Base-by-base conservation (phyloP, 2,888 invertebrate genomes). In the Oscheius sp. region DNA sequence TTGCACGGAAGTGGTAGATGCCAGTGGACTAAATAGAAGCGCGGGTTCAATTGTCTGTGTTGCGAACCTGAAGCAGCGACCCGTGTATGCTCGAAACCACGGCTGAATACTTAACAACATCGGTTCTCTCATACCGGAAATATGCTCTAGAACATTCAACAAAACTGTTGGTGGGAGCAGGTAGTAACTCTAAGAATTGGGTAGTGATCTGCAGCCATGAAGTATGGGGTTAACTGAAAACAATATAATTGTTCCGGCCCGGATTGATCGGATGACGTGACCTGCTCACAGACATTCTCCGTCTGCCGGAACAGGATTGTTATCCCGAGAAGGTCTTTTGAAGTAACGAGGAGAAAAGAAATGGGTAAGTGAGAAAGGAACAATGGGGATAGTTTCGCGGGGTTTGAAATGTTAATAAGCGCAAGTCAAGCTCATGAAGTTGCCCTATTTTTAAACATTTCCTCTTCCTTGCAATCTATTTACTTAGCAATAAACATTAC, bases 181-280 rank as follows among this genome's bases (percentile, higher is more conserved):
- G 17, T 33, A 14, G 54, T 5, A 54, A 33, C 33, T n/a, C 14
- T 28, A 14, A 47, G 22, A 50, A 26, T 6, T 26, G 33, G 12
- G 22, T 20, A 20, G 47, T 22, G 47, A 47, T 17, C 24, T 20
- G 24, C 22, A 47, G 22, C 20, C 6, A 44, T 14, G 45, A 20
- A 44, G 5, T 24, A 47, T 14, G 24, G 28, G 28, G 14, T 9
- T 59, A 59, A 41, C 41, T 59, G 59, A 59, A 59, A 59, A 59
- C 59, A 59, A 12, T 44, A 59, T 59, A 59, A 59, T 59, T 59
- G 59, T 44, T 59, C 44, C 41, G 59, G 59, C 22, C 59, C 36
- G 57, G 57, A 57, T 57, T 59, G 59, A 59, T 59, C 59, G 44
- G 59, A 59, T 59, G 59, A 59, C 59, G 59, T 59, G 59, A 41